Percentiles rank a stretch among this genome's conserved stretches.
These are phyloP conservation scores for Syritta pipiens DNA, from an alignment of 2,888 invertebrate genomes.

Conservation along the genomic window DNA sequence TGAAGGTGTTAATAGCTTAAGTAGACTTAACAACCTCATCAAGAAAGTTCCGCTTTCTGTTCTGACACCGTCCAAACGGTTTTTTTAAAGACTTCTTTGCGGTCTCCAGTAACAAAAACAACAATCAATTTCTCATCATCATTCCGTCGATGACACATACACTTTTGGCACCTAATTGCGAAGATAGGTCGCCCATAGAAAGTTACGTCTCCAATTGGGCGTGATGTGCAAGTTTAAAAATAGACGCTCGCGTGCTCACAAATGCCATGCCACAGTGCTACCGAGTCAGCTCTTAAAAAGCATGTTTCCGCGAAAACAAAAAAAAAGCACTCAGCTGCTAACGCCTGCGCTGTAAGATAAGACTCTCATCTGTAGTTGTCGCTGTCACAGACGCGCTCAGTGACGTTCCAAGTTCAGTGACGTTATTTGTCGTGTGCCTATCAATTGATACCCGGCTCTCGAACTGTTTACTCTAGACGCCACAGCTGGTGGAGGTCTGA, in stretches of 20 bases:
- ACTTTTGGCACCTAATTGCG: slow-evolving; percentile 38
- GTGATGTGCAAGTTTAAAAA: slow-evolving; percentile 43
- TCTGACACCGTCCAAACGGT: slow-evolving; percentile 8
- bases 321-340: not conserved
- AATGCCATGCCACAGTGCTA: not conserved
- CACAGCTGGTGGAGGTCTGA: slow-evolving; percentile 26
- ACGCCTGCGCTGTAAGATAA: slow-evolving; percentile 11
- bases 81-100: too few species aligned
- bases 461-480: slow-evolving; percentile 1
- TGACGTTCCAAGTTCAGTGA: slow-evolving; percentile 27
- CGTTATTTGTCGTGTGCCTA: slow-evolving; percentile 40
- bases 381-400: not conserved
- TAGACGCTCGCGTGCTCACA: slow-evolving; percentile 24
- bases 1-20: slow-evolving; percentile 19
- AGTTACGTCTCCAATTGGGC: not conserved
- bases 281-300: slow-evolving; percentile 9
- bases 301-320: slow-evolving; percentile 13
- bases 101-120: not conserved
- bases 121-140: slow-evolving; percentile 12
- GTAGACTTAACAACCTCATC: not conserved
- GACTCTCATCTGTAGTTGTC: not conserved
- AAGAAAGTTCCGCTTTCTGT: slow-evolving; percentile 34
- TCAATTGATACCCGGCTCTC: not conserved
- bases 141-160: slow-evolving; percentile 22
- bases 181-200: slow-evolving; percentile 31